Percentiles rank a stretch among this genome's conserved stretches.
Conservation (phyloP, 2,113 vertebrate genomes). For the Henicopernis longicauda region DNA sequence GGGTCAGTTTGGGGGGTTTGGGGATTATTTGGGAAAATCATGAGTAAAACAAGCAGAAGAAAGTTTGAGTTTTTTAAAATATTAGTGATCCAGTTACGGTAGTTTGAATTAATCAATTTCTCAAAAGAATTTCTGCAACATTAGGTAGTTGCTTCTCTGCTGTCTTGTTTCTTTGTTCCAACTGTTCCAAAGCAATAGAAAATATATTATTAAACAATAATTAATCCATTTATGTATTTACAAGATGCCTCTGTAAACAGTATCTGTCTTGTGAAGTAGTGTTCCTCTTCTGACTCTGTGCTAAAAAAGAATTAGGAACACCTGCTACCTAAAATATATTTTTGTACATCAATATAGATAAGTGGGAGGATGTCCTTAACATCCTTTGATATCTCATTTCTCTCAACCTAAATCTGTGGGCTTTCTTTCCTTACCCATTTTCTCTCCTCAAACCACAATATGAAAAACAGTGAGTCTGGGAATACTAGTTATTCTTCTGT, state of each 20-base stretch:
- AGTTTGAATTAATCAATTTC: neutral
- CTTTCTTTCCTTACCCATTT: neutral
- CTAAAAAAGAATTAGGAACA: neutral
- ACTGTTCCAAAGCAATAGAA: neutral
- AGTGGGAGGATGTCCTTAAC: neutral
- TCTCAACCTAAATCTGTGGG: neutral
- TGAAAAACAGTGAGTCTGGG: neutral
- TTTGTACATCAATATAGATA: neutral
- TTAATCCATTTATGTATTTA: neutral
- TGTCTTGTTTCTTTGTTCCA: neutral
- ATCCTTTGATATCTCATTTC: neutral
- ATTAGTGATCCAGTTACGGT: neutral
- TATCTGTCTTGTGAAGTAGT: neutral
- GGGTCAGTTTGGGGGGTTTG: neutral
- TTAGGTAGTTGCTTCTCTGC: neutral
- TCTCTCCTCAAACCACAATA: neutral
- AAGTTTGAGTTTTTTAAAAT: neutral
- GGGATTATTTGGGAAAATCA: neutral
- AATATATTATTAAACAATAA: neutral
- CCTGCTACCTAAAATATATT: neutral
- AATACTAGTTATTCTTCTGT: neutral
- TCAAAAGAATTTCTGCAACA: neutral
- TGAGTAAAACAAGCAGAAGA: neutral
- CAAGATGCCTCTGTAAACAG: neutral
- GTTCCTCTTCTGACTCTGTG: neutral